Evolutionary conservation across 2,113 vertebrate genomes (phyloP).

Genomic region (Argyrosomus japonicus): DNA sequence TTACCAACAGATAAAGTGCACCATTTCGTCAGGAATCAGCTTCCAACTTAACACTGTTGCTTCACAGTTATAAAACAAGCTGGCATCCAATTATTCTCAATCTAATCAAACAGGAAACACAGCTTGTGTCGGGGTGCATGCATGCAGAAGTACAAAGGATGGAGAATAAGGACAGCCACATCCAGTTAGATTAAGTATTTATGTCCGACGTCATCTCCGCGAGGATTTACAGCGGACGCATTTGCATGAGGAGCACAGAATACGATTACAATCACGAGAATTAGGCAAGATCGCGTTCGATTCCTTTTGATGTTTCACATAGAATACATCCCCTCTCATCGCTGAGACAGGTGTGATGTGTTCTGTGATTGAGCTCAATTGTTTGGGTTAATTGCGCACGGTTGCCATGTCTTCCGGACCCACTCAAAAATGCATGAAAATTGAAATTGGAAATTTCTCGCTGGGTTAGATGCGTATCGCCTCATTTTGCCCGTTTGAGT

Average conservation of each 20-base stretch:
- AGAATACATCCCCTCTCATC: background rate
- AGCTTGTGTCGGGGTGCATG: background rate
- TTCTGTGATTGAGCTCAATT: conserved; percentile 19
- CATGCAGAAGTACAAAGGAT: background rate
- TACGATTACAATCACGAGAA: background rate
- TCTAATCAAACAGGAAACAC: conserved; percentile 5
- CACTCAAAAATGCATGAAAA: conserved; percentile 22
- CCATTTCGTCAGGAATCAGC: conserved; percentile 22
- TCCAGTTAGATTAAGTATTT: background rate
- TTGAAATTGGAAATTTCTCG: conserved; percentile 15
- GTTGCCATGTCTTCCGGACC: background rate
- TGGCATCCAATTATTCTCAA: conserved; percentile 9
- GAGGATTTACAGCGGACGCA: background rate
- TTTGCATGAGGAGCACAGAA: conserved; percentile 16
- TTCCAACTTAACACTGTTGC: conserved; percentile 4
- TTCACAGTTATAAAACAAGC: conserved; percentile 14
- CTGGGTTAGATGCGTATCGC: conserved; percentile 5
- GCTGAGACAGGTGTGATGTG: background rate
- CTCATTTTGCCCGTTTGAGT: conserved; percentile 25
- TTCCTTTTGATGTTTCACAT: conserved; percentile 22
- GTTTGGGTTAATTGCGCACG: conserved; percentile 15
- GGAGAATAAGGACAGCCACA: background rate
- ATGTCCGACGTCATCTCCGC: conserved; percentile 1
- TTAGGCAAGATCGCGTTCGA: conserved; percentile 9
- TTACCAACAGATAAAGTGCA: conserved; percentile 2